These are phyloP conservation scores for Scaptomyza caliginosa DNA, from an alignment of 2,888 invertebrate genomes.

Conservation along the genomic window DNA sequence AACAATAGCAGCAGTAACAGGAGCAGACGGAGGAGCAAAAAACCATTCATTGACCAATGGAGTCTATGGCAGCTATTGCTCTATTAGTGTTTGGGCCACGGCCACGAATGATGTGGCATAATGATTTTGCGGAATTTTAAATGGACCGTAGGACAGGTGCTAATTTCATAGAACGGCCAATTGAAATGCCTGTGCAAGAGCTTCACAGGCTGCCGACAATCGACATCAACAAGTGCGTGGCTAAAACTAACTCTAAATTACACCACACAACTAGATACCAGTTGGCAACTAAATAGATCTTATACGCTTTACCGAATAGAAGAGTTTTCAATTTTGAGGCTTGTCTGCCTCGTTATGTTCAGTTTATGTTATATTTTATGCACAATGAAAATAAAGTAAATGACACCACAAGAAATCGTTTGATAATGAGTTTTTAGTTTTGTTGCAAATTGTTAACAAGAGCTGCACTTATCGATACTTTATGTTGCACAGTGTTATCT, in stretches of 20 bases:
- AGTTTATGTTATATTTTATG: not conserved
- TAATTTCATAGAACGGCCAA: slow-evolving; percentile 81
- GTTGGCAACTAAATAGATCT: slow-evolving; percentile 12
- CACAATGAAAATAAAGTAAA: not conserved
- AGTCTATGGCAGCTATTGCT: slow-evolving; percentile 69
- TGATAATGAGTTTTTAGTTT: not conserved
- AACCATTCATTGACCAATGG: slow-evolving; percentile 46
- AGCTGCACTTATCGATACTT: not conserved
- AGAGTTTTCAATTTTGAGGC: not conserved
- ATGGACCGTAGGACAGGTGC: slow-evolving; percentile 81
- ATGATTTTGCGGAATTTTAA: slow-evolving; percentile 82
- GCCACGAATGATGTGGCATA: slow-evolving; percentile 65
- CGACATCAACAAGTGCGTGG: slow-evolving; percentile 67
- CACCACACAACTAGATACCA: slow-evolving; percentile 42
- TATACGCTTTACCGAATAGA: not conserved
- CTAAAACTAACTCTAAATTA: slow-evolving; percentile 71
- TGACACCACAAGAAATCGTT: not conserved
- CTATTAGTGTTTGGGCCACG: slow-evolving; percentile 73
- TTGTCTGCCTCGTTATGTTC: not conserved
- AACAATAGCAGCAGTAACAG: slow-evolving; percentile 50
- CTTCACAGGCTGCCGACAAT: slow-evolving; percentile 67
- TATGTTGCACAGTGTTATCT: slow-evolving; percentile 44
- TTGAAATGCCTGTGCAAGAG: slow-evolving; percentile 69
- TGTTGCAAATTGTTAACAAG: not conserved
- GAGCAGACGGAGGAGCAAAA: not conserved